Base-by-base conservation (phyloP, 1,140 invertebrate species). In the Carcinoscorpius rotundicauda region DNA sequence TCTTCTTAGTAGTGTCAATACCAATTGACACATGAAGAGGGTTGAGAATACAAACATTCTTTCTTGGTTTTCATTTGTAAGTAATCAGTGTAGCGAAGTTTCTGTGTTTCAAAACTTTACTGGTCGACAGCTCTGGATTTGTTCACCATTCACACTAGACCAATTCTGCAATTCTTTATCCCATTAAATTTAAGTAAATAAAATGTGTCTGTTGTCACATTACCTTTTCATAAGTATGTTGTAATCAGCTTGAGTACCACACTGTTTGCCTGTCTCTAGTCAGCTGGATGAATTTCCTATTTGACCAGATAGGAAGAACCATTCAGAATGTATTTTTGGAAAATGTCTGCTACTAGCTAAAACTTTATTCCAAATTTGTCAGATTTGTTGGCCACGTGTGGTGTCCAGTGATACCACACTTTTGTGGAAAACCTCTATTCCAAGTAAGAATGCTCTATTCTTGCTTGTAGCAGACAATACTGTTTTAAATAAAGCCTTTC, bases 311-410 rank as follows among this genome's bases (percentile, higher is more conserved):
- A 70, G 2, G 67, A 60, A 58, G 55, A 63, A 5, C 11, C 4
- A 66, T 69, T 69, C 49, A 61, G 8, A 3, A 66, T 49, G 61
- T 69, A 70, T 64, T 68, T 63, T 50, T 51, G 63, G 8, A 63
- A 6, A 50, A 61, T 58, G 65, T 69, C 62, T 52, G 57, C 52
- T 8, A 57, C 9, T 52, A 62, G 9, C 67, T 63, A 68, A 60
- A 68, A 68, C 59, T 66, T 68, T 3, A 70, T 68, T 52, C 69
- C 69, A 61, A 65, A 68, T 64, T 65, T 70, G 59, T 67, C 64
- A n/a, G 63, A 66, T 64, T 70, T 69, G 52, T 61, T 70, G 11
- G 60, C 29, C 62, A 69, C 68, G 61, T 63, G 69, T 52, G 64
- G 62, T 6, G 57, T 66, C 53, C 69, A 70, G 52, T 51, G 10